phyloP scores from a whole-genome alignment of 2,113 vertebrate genomes.

The Hippocampus guttulatus region DNA sequence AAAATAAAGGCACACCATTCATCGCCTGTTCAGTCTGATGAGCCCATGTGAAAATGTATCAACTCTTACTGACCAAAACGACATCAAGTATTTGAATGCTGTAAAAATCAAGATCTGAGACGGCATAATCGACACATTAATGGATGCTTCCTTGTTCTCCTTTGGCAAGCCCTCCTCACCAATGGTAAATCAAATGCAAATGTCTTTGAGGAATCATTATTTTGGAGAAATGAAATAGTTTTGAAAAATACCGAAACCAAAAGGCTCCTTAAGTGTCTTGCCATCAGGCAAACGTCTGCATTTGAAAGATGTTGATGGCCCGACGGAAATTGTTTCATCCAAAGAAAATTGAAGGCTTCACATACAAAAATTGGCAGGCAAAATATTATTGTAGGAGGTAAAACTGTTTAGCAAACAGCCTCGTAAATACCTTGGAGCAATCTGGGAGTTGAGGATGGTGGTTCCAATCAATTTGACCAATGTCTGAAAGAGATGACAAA shows the following conservation, averaged over 20 bases:
- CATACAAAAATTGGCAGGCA: not conserved
- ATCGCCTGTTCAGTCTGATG: not conserved
- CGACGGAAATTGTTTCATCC: not conserved
- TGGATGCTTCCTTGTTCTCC: slow-evolving; percentile 10
- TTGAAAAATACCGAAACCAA: slow-evolving; percentile 12
- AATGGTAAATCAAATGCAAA: slow-evolving; percentile 7
- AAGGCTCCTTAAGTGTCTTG: not conserved
- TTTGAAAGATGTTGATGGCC: not conserved
- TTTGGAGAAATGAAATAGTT: slow-evolving; percentile 25
- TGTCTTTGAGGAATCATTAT: slow-evolving; percentile 15
- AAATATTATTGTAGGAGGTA: not conserved
- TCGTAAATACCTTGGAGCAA: slow-evolving; percentile 51
- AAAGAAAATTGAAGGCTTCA: not conserved
- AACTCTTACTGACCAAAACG: not conserved
- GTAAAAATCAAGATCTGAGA: not conserved
- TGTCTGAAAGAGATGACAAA: slow-evolving; percentile 8
- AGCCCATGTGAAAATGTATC: not conserved
- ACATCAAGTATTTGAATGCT: not conserved
- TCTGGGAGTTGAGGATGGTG: slow-evolving; percentile 12
- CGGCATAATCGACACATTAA: not conserved
- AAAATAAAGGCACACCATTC: too few species aligned
- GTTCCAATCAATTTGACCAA: slow-evolving; percentile 12
- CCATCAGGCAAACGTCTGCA: not conserved
- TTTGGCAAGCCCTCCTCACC: slow-evolving; percentile 19
- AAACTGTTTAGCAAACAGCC: slow-evolving; percentile 22